Evolutionary conservation across 2,797 vertebrate species (phyloP), one percentile per base, ranked within the genome.

Genomic region (Ficedula albicollis): DNA sequence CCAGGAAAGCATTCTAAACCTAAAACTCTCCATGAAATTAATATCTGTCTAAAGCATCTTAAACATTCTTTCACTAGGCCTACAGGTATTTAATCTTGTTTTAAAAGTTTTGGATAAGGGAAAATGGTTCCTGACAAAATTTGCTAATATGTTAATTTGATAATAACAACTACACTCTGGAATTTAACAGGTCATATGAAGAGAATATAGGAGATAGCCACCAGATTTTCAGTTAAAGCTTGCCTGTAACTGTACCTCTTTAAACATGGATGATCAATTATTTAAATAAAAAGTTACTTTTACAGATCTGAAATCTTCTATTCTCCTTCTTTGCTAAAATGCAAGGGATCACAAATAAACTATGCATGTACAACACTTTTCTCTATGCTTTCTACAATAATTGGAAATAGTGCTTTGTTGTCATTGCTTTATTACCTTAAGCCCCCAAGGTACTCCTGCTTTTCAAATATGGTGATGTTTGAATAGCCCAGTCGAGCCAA

Each of bases 401-500:
- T 13, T 29, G 11, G 12, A 68, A 75, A 38, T 3, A 44, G n/a
- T 62, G 11, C 27, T 84, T 72, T 85, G 12, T 11, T 84, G 9
- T 60, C 10, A 63, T 38, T 60, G 27, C 1, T 51, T 88, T 23
- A 59, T 95, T 98, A 99, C 99, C 99, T 99, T 95, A 99, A 98
- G 18, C 99, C 99, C 74, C 99, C 99, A 38, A 97, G 83, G 76
- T 98, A 99, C 68, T 98, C 98, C 95, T 98, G 98, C 83, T 98
- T 99, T 96, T 99, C 99, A 97, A 99, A 99, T 96, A 99, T 97
- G 56, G 99, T 99, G 84, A 99, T 98, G 91, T 99, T 96, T 5
- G 97, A 98, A 91, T 99, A 99, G 87, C 99, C 99, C 19, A 99
- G 96, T n/a, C 99, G 98, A 85, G 98, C 99, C 95, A 99, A 97